Evolutionary conservation across 2,113 vertebrate genomes (phyloP), one percentile per base, ranked within the genome.

Genomic region (Sceloporus undulatus): DNA sequence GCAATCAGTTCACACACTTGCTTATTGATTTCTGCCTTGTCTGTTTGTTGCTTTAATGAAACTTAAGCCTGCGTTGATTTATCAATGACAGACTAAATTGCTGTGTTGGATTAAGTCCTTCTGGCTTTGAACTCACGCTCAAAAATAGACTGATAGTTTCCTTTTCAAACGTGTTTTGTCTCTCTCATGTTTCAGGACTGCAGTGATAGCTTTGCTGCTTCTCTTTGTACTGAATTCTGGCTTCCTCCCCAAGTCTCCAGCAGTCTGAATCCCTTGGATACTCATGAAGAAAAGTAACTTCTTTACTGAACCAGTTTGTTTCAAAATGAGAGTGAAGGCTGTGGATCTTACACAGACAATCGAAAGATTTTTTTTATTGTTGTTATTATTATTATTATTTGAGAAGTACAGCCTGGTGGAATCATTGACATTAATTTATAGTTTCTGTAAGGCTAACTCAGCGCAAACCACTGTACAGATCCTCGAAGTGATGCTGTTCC

Each of bases 31-130:
- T 71, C 56, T 19, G 42, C 23, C 29, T 40, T 23, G 3, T 59
- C 23, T 42, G 34, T 82, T 59, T 89, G 27, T 82, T 89, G 59
- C 71, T 48, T 86, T 87, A 68, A 18, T 70, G 71, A 78, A 1
- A 21, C 62, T 34, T 52, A 82, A 83, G 52, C 73, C 3, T 34
- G 38, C 27, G 59, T 56, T 82, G 65, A 23, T 76, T 68, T 38
- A 27, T 62, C 56, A 6, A n/a, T 77, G 71, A n/a, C 59, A 14
- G 40, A 74, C 56, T 68, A 52, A 82, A 38, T 82, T 76, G 80
- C 19, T 76, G 27, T 34, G 79, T 52, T 82, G 84, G 56, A 85
- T 48, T 38, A 27, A 48, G 29, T 56, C 59, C 56, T 76, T 74
- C 1, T 65, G 48, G 25, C 40, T 54, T 70, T 11, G 68, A 70